Percentiles rank a stretch among this genome's conserved stretches.
Conservation (phyloP, 2,113 vertebrate species). For the Asarcornis scutulata region DNA sequence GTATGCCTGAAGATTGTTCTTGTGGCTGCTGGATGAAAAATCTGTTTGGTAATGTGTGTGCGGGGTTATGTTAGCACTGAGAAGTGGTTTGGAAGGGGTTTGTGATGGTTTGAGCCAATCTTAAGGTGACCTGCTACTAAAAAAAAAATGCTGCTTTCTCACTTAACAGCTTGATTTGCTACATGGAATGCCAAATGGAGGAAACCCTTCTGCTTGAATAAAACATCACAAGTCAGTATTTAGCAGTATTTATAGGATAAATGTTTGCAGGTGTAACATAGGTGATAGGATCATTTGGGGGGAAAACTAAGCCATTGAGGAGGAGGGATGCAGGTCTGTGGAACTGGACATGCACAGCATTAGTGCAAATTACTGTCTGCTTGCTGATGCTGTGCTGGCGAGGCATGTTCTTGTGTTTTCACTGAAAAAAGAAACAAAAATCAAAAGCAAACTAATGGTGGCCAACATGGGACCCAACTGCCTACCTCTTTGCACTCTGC, state of each 20-base stretch:
- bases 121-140: not conserved
- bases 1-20: not conserved
- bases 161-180: not conserved
- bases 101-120: not conserved
- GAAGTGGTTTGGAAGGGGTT: not conserved
- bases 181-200: not conserved
- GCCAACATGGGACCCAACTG: not conserved
- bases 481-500: not conserved
- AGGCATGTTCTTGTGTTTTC: not conserved
- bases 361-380: not conserved
- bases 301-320: no score
- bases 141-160: not conserved
- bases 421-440: not conserved
- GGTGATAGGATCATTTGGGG: not conserved
- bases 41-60: fast-evolving
- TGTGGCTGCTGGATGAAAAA: not conserved
- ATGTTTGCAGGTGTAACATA: not conserved
- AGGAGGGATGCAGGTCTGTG: not conserved
- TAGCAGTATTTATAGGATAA: not conserved
- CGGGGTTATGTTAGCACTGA: not conserved
- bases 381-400: not conserved
- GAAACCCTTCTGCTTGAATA: not conserved
- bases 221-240: not conserved
- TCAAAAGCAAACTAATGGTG: no score
- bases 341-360: not conserved